phyloP scores from a whole-genome alignment of 2,113 vertebrate species.

The Zapornia atra region DNA sequence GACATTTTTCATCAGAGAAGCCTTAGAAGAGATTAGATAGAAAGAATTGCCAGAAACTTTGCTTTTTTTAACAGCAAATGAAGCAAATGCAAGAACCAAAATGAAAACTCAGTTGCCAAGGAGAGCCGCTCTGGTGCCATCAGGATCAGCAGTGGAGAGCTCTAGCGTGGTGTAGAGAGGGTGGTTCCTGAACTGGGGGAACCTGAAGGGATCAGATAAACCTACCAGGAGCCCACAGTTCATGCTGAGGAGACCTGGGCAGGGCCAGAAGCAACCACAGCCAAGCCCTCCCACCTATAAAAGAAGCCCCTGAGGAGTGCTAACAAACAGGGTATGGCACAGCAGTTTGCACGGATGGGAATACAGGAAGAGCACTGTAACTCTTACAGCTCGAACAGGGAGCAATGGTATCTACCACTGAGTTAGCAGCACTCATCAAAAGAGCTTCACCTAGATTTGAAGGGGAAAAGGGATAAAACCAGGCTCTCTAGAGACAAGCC shows the following conservation, averaged over 20 bases:
- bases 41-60: neutral
- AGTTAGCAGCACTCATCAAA: neutral
- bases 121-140: neutral
- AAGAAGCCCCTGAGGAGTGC: neutral
- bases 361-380: neutral
- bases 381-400: neutral
- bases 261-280: fast-evolving
- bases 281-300: neutral
- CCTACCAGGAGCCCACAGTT: neutral
- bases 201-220: neutral
- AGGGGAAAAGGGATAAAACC: neutral
- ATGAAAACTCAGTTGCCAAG: fast-evolving
- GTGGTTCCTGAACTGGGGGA: fast-evolving
- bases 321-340: neutral
- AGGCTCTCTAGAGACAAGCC: neutral
- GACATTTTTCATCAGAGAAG: neutral
- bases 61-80: neutral
- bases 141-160: fast-evolving
- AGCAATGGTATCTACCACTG: fast-evolving
- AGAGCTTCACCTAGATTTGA: neutral
- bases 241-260: fast-evolving
- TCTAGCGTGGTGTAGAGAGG: fast-evolving
- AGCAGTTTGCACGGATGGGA: neutral
- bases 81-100: neutral
- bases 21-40: neutral